Base-by-base conservation (phyloP, 2,888 invertebrate species). In the Panopea generosa region DNA sequence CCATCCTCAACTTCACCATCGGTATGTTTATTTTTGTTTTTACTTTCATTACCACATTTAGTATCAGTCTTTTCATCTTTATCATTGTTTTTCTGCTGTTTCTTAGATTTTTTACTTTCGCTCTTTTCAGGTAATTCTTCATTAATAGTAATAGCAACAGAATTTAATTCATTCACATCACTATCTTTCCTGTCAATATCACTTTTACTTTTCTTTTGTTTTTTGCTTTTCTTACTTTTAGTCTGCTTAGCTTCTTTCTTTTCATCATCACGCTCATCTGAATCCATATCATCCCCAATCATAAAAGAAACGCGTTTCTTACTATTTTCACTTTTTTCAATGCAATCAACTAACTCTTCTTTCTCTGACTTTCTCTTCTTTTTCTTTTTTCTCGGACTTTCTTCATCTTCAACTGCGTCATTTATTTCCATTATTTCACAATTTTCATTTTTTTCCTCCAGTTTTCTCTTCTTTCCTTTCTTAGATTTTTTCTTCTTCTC, bases 61-160 rank as follows among this genome's bases (percentile, higher is more conserved):
- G 9, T 59, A n/a, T n/a, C 49, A 24, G 26, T 20, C 18, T n/a
- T 1, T 18, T 27, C 22, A 20, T 20, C 53, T 20, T 55, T 20
- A 40, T 60, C 22, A 47, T 65, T 53, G 24, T 52, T 57, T 57
- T 29, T 27, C 27, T 56, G 45, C 38, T 33, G 56, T 50, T 59
- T 72, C 50, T 43, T 38, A 43, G 55, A 33, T 62, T 68, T 40
- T 38, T 72, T 27, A 33, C 55, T 40, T 65, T 24, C n/a, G 2
- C 43, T 27, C 22, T 49, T 27, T 52, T 16, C 33, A 33, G 11
- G 33, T 22, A 6, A 7, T 40, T 33, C 11, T 33, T 11, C 11
- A 33, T n/a, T n/a, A n/a, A n/a, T n/a, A n/a, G n/a, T n/a, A n/a
- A n/a, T n/a, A n/a, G n/a, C n/a, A n/a, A n/a, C n/a, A n/a, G n/a